Evolutionary conservation across 2,888 invertebrate species (phyloP), one percentile per base, ranked within the genome.

Genomic region (Alitta virens): DNA sequence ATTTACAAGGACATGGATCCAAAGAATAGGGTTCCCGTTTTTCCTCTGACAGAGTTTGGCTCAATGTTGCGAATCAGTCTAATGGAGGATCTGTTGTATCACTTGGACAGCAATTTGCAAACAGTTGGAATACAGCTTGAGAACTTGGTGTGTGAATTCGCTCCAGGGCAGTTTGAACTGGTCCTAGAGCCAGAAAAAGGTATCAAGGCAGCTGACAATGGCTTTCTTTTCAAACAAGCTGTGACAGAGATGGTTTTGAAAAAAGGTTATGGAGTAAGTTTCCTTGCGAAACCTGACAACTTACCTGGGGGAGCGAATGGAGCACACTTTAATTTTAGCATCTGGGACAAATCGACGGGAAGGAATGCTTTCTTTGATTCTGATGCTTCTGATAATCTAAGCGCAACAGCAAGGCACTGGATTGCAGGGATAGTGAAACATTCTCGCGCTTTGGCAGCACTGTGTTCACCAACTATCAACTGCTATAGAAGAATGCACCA

Each of bases 391-490:
- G 38, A 63, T 25, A 43, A 46, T 9, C 21, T 64, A 14, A 56
- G 56, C 12, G 49, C 33, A 9, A 3, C 59, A 5, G 26, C 40
- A 9, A 33, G 49, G 18, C 46, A 64, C 52, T 64, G 63, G 63
- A 50, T 64, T 3, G 64, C 53, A 5, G 64, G 64, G n/a, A 23
- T 64, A 2, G 50, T 64, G 1, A 40, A 63, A 21, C 64, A 64
- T 26, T 46, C 54, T 23, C 51, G 57, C 1, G 59, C 64, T 16
- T 56, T 64, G 14, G 24, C 63, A 16, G 64, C 64, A 9, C 51
- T 64, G 1, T 27, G 38, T 9, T 64, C 46, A 14, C 64, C 64
- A 16, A 64, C 64, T 9, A 50, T 64, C 23, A 64, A 64, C 58
- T 64, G 64, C 33, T 64, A 64, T 25, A 56, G 64, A 21, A 46